Base-by-base conservation (phyloP, 2,888 invertebrate genomes). In the Odontomyia ornata region DNA sequence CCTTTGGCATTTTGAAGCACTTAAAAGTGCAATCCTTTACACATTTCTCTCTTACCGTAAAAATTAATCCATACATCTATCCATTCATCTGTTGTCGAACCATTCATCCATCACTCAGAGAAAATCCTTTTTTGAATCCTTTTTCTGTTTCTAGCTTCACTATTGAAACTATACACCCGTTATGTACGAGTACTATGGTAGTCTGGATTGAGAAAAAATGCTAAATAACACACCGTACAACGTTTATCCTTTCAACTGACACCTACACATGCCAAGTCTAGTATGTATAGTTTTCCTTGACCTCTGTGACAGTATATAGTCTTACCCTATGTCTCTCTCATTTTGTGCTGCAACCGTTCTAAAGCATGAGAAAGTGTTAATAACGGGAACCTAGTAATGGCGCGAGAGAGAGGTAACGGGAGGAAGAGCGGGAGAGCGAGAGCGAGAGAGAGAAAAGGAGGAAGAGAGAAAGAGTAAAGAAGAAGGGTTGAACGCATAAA, bases 271-370 rank as follows among this genome's bases (percentile, higher is more conserved):
- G 46, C 23, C 21, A 21, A 69, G 46, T 27, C 28, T 28, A 64
- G 28, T n/a, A 15, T 15, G 25, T 36, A 5, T 36, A 36, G 36
- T 72, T 72, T 71, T 56, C 71, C 71, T 72, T 72, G 71, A 72
- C 71, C 71, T 72, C 46, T 69, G 69, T 69, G 46, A 21, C 23
- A 27, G 25, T 25, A 7, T 62, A 23, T 23, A 15, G 3, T 1
- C 28, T 36, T 15, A 52, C 52, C 36, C 4, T 36, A 36, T 65
- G 27, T 28, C 5, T 18, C 30, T 2, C 18, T 36, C 65, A 1
- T 65, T 21, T 65, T 18, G 27, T n/a, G n/a, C n/a, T n/a, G n/a
- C n/a, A n/a, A n/a, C n/a, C 36, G 4, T 15, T 18, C 65, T 65
- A 30, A 36, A 52, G 4, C 52, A 13, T 52, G 52, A 52, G 52